Percentiles rank a stretch among this genome's conserved stretches.
phyloP scores from a whole-genome alignment of 1,140 invertebrate genomes.

The Calliopsis andreniformis region DNA sequence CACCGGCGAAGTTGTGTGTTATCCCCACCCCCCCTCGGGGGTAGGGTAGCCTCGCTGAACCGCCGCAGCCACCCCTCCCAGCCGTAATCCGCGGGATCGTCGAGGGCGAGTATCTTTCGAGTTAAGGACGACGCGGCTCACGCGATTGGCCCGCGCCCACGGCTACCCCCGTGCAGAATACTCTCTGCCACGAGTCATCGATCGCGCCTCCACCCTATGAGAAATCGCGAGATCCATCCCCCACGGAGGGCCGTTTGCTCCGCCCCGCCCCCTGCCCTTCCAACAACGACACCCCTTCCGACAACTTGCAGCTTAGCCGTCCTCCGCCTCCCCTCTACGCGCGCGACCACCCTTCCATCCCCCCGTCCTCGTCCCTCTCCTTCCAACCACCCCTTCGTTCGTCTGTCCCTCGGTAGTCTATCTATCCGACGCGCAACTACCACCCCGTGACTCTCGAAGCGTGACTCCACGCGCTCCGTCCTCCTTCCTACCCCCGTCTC shows the following conservation, averaged over 20 bases:
- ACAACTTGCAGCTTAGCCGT: conserved; percentile 63
- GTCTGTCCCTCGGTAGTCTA: conserved; percentile 42
- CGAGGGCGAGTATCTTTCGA: conserved; percentile 71
- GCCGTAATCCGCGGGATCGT: conserved; percentile 59
- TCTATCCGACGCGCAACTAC: conserved; percentile 59
- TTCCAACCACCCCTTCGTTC: conserved; percentile 35
- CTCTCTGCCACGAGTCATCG: conserved; percentile 70
- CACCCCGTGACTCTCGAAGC: conserved; percentile 60
- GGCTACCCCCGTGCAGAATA: conserved; percentile 69
- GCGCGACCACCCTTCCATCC: conserved; percentile 37
- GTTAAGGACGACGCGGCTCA: conserved; percentile 68
- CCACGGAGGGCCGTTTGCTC: conserved; percentile 62
- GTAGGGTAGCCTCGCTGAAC: conserved; percentile 43
- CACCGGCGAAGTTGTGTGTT: conserved; percentile 58
- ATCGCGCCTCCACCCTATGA: conserved; percentile 74
- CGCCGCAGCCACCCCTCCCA: conserved; percentile 33
- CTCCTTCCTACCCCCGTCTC: conserved; percentile 33
- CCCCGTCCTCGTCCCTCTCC: conserved; percentile 41
- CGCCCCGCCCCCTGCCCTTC: conserved; percentile 66
- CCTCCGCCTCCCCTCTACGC: conserved; percentile 33
- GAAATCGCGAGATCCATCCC: conserved; percentile 67
- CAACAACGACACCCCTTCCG: conserved; percentile 62
- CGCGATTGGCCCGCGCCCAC: conserved; percentile 70
- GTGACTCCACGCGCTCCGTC: conserved; percentile 51
- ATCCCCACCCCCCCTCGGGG: conserved; percentile 46